phyloP scores from a whole-genome alignment of 2,888 invertebrate species.

The Schizaphis graminum region DNA sequence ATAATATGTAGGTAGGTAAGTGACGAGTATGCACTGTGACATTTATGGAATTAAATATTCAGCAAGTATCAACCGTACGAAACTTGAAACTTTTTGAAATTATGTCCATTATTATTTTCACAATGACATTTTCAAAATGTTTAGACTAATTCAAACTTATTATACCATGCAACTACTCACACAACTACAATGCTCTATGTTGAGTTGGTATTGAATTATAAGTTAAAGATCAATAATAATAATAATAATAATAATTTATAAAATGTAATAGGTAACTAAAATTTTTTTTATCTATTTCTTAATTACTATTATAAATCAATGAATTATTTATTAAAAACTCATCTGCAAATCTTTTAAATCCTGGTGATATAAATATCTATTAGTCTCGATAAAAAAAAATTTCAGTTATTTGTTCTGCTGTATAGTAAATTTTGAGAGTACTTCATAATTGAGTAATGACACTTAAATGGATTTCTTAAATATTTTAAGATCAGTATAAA shows the following conservation, averaged over 20 bases:
- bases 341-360: not conserved
- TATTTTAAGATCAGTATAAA: not conserved
- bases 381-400: not conserved
- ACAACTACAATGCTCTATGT: not conserved
- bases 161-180: not conserved
- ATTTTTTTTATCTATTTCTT: not conserved
- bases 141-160: not conserved
- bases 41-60: not conserved
- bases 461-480: not conserved
- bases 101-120: not conserved
- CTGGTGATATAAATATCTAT: not conserved
- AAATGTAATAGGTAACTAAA: not conserved
- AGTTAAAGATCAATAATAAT: not conserved
- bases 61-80: not conserved
- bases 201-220: not conserved
- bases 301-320: not conserved
- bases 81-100: not conserved
- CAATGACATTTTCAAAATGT: not conserved
- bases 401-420: not conserved
- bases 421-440: not conserved
- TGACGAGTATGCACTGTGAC: not conserved
- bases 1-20: not conserved
- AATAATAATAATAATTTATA: too few species aligned
- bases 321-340: not conserved
- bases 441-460: not conserved